phyloP scores from a whole-genome alignment of 1,140 invertebrate species.

The Aradophagus sp. region DNA sequence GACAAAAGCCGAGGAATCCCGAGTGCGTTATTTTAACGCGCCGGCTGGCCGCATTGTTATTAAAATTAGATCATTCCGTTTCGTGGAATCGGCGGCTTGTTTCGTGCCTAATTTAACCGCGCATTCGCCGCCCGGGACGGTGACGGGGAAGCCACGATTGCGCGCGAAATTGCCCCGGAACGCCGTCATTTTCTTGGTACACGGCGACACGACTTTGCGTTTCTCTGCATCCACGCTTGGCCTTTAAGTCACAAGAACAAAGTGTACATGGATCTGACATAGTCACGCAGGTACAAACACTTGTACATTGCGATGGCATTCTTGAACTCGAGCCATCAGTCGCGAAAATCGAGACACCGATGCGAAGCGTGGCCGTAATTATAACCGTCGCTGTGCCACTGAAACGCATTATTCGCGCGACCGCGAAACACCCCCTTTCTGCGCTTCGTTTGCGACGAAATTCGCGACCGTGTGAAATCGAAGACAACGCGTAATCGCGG shows the following conservation, averaged over 20 bases:
- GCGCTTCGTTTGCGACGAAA: no score
- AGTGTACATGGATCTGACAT: slow-evolving; percentile 62
- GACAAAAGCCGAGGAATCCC: no score
- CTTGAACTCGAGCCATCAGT: slow-evolving; percentile 54
- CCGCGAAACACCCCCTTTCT: no score
- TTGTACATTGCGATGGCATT: slow-evolving; percentile 53
- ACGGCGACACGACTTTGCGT: slow-evolving; percentile 49
- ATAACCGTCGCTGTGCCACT: slow-evolving; percentile 43
- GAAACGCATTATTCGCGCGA: slow-evolving; percentile 37
- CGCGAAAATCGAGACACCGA: slow-evolving; percentile 37
- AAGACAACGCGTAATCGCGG: no score
- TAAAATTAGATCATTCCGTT: background rate
- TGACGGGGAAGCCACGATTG: background rate
- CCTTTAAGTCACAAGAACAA: slow-evolving; percentile 58
- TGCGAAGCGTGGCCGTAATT: slow-evolving; percentile 31
- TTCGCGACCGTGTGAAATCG: no score
- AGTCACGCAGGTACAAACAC: slow-evolving; percentile 49
- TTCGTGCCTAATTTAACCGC: slow-evolving; percentile 34
- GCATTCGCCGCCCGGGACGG: slow-evolving; percentile 22
- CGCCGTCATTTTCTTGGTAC: slow-evolving; percentile 44
- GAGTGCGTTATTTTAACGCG: background rate
- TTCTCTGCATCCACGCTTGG: slow-evolving; percentile 58
- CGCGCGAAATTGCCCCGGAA: slow-evolving; percentile 38
- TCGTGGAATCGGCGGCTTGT: slow-evolving; percentile 13
- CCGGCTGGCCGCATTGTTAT: background rate